Percentiles rank a stretch among this genome's conserved stretches.
phyloP scores from a whole-genome alignment of 2,113 vertebrate genomes.

The Sapayoa aenigma region DNA sequence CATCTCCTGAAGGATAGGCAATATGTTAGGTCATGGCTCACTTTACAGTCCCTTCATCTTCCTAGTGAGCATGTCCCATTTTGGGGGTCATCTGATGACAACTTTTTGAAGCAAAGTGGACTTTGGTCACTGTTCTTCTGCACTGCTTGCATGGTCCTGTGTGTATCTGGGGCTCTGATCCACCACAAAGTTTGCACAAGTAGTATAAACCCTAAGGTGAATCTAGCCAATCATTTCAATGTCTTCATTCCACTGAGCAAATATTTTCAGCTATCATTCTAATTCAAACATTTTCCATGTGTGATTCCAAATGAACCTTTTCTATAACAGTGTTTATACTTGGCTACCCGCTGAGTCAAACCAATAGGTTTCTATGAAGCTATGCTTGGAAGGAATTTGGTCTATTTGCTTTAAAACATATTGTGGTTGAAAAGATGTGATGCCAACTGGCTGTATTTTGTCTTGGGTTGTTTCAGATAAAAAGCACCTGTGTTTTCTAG shows the following conservation, averaged over 20 bases:
- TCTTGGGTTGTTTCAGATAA: constrained; percentile 5
- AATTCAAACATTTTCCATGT: neutral
- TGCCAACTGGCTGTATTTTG: neutral
- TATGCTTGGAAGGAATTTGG: neutral
- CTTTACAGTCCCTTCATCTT: neutral
- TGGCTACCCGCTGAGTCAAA: neutral
- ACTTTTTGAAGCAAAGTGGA: neutral
- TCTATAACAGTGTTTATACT: neutral
- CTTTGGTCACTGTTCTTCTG: neutral
- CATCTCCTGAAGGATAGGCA: neutral
- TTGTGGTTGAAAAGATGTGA: neutral
- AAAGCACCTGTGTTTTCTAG: neutral
- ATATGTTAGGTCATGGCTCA: neutral
- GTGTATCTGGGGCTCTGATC: neutral
- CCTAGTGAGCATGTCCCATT: neutral
- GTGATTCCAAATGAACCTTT: constrained; percentile 17
- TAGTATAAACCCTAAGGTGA: neutral
- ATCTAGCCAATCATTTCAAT: neutral
- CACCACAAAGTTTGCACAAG: neutral
- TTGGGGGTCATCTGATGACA: neutral
- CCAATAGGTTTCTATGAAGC: neutral
- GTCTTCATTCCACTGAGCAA: neutral
- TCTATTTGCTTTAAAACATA: neutral
- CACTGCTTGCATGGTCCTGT: neutral
- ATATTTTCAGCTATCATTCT: constrained; percentile 32